Percentiles rank a stretch among this genome's conserved stretches.
Conservation (phyloP, 2,113 vertebrate species). For the Psilopogon haemacephalus region DNA sequence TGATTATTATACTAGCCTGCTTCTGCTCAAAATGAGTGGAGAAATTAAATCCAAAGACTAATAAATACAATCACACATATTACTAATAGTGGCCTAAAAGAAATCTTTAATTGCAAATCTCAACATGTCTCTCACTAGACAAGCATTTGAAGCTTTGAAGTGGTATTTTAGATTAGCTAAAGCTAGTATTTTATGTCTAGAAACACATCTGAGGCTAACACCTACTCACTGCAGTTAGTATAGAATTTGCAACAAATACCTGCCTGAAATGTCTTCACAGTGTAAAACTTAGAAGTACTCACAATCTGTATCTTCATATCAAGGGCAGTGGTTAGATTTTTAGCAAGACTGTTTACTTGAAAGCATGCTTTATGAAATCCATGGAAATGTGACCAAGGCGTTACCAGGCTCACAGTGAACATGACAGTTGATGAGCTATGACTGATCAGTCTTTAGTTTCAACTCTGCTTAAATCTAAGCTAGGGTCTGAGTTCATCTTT, state of each 20-base stretch:
- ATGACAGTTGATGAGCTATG: not conserved
- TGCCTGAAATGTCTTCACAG: not conserved
- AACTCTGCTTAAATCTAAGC: not conserved
- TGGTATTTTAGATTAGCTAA: not conserved
- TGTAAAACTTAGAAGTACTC: not conserved
- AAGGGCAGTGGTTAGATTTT: not conserved
- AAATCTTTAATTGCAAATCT: not conserved
- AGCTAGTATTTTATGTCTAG: not conserved
- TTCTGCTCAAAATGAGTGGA: not conserved
- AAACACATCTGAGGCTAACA: not conserved
- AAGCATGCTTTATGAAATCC: not conserved
- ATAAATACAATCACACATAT: not conserved
- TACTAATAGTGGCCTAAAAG: not conserved
- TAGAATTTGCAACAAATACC: not conserved
- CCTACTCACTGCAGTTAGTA: not conserved
- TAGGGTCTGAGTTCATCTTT: not conserved
- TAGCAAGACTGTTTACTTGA: not conserved
- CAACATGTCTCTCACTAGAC: not conserved
- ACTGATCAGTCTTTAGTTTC: not conserved
- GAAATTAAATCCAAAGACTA: not conserved
- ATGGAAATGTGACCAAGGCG: not conserved
- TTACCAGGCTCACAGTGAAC: not conserved
- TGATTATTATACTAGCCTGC: not conserved
- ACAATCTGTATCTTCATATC: not conserved
- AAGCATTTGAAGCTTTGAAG: not conserved